A percentile compares a stretch with the other conserved stretches of the same genome.
phyloP scores from a whole-genome alignment of 35 echinoderm and acorn worm species.

The Heliocidaris tuberculata region DNA sequence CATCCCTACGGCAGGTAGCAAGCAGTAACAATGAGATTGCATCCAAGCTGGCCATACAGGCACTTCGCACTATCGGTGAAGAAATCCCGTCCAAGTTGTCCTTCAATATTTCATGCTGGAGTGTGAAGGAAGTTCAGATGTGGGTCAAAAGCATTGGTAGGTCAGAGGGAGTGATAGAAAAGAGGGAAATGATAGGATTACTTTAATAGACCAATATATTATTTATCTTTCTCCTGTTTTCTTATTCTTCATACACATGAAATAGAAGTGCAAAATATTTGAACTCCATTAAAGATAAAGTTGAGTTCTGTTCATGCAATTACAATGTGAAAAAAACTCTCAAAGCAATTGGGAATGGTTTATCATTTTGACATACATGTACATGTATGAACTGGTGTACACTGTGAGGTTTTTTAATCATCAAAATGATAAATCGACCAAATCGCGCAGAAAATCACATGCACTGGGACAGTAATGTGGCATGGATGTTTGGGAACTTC shows the following conservation, averaged over 20 bases:
- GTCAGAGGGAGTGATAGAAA: not conserved
- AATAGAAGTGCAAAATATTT: no score
- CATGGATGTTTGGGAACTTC: no score
- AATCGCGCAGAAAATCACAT: no score
- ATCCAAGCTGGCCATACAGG: slow-evolving; percentile 84
- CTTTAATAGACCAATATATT: slow-evolving; percentile 30
- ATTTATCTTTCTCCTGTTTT: not conserved
- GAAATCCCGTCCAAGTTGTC: slow-evolving; percentile 88
- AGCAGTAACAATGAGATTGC: slow-evolving; percentile 95
- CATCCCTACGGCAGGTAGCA: slow-evolving; percentile 72
- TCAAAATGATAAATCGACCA: no score
- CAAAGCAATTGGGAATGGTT: no score
- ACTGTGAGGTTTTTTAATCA: no score
- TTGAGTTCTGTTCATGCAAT: no score
- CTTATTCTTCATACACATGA: not conserved
- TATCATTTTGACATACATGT: no score
- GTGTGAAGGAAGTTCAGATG: slow-evolving; percentile 84
- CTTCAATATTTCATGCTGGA: slow-evolving; percentile 94
- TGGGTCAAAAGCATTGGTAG: slow-evolving; percentile 82
- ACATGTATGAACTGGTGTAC: no score
- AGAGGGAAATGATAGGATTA: not conserved
- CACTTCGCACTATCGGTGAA: slow-evolving; percentile 83
- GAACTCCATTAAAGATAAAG: no score
- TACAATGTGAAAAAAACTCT: no score
- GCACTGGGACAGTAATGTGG: no score